Base-by-base conservation (phyloP, 2,888 invertebrate genomes). In the Melolontha melolontha region DNA sequence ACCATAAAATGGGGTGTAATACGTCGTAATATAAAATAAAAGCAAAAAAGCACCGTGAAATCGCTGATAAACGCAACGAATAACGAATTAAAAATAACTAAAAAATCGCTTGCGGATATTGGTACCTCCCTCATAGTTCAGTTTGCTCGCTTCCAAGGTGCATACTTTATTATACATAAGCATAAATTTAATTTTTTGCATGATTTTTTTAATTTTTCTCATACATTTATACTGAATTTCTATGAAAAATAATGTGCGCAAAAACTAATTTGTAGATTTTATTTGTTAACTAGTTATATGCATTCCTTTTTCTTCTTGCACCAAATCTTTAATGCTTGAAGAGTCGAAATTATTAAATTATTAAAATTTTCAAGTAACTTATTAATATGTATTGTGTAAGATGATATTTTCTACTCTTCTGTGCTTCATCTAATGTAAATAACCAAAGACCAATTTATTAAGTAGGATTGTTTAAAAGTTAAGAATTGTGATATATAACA, bases 241-340 rank as follows among this genome's bases (percentile, higher is more conserved):
- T 39, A 39, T 17, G 16, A 39, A 54, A n/a, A 54, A 40, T 54
- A 54, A 54, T 54, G 54, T 54, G 54, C 40, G 54, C 39, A 5
- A 11, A 39, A 40, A 17, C 39, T 39, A 54, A 16, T 22, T 12
- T 54, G 14, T 10, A 8, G 34, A 6, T 22, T 1, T 54, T 39
- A 39, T 54, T 39, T 54, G 29, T 16, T 54, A 41, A 54, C 14
- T 40, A 50, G 22, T 50, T 10, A 5, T 40, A 54, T 11, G n/a
- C 11, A 16, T 40, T 16, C 40, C 16, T 54, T 6, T 40, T 54
- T 40, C 7, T 8, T 34, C 16, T 54, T 54, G 54, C 10, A 14
- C 22, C n/a, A 14, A 16, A 5, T 7, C 34, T 16, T 5, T 54
- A 8, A 40, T 17, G 17, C 17, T 54, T 40, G 54, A 54, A 54